Conservation (phyloP, 2,113 vertebrate species). For the Eira barbara region DNA sequence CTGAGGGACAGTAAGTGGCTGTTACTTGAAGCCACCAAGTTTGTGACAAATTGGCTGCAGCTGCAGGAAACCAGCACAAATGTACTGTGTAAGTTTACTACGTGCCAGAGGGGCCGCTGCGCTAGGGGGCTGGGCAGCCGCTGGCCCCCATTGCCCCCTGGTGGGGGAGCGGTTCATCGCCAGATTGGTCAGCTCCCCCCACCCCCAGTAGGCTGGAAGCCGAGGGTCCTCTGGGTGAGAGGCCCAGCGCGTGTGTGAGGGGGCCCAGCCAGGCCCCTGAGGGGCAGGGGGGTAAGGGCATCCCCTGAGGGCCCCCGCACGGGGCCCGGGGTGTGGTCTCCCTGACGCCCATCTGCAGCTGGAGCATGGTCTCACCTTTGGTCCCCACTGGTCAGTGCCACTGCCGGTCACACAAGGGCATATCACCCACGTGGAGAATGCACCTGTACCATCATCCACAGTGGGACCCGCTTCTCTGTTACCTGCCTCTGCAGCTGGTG, state of each 20-base stretch:
- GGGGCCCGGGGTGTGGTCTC: slow-evolving; percentile 80
- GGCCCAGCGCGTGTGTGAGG: rapidly evolving
- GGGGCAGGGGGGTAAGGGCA: slow-evolving; percentile 75
- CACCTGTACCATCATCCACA: slow-evolving; percentile 77
- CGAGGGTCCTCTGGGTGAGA: not conserved
- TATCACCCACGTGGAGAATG: slow-evolving; percentile 79
- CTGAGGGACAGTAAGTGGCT: not conserved
- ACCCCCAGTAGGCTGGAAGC: slow-evolving; percentile 82
- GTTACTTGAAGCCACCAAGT: not conserved
- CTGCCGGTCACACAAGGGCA: slow-evolving; percentile 88
- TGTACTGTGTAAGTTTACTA: too few species aligned
- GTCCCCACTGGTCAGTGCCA: slow-evolving; percentile 92
- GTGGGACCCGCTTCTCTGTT: slow-evolving; percentile 78
- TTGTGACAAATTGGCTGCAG: not conserved
- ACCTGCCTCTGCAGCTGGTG: slow-evolving; percentile 74
- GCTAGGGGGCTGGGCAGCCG: slow-evolving; percentile 87
- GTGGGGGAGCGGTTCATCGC: slow-evolving; percentile 77
- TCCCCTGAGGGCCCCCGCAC: slow-evolving; percentile 30
- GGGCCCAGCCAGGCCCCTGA: slow-evolving; percentile 71
- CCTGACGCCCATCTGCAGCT: slow-evolving; percentile 85
- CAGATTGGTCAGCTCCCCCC: slow-evolving; percentile 88
- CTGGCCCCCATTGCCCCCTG: slow-evolving; percentile 84
- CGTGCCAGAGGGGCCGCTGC: not conserved
- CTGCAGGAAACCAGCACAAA: not conserved
- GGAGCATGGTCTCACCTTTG: slow-evolving; percentile 84